phyloP scores from a whole-genome alignment of 2,797 vertebrate species.

The Eospalax fontanierii region DNA sequence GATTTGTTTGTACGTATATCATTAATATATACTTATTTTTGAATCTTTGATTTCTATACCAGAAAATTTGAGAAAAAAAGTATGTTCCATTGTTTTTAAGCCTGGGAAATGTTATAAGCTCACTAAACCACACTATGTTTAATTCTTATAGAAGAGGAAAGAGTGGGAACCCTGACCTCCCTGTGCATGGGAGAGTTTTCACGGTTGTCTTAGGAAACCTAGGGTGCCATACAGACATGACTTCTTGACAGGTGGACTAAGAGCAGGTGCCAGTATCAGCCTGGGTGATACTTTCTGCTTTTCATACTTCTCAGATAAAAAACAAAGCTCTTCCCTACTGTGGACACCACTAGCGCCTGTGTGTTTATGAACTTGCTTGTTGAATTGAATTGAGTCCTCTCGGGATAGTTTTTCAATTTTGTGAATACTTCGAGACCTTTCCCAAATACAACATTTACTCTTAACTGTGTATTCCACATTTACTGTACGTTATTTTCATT shows the following conservation, averaged over 20 bases:
- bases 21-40: neutral
- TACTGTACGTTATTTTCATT: neutral
- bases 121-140: neutral
- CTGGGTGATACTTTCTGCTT: neutral
- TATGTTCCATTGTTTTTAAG: conserved; percentile 55
- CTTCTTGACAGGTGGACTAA: neutral
- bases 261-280: neutral
- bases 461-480: neutral
- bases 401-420: neutral
- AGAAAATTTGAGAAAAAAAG: conserved; percentile 30
- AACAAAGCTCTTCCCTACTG: neutral
- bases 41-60: conserved; percentile 1
- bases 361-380: neutral
- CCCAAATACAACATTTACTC: neutral
- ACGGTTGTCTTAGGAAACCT: neutral
- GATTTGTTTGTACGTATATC: neutral
- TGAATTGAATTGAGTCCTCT: neutral
- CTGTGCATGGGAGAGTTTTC: neutral
- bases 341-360: neutral
- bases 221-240: neutral
- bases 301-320: neutral
- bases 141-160: neutral
- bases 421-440: neutral
- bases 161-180: neutral
- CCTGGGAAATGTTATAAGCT: neutral